phyloP scores from a whole-genome alignment of 2,888 invertebrate genomes.

The Cinara cedri region DNA sequence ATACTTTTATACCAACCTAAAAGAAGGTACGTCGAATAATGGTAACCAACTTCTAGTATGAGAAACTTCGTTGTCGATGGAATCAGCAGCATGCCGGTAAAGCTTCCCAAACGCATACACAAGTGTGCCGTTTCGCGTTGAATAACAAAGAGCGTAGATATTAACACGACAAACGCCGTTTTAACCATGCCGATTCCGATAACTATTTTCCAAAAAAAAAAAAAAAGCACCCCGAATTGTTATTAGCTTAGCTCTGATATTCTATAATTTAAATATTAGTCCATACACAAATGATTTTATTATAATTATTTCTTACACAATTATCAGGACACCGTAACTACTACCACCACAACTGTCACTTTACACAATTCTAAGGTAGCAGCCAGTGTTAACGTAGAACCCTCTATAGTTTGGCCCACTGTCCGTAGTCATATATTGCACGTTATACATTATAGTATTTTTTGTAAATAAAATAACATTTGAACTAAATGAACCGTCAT shows the following conservation, averaged over 20 bases:
- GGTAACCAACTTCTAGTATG: neutral
- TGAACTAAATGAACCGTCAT: too few species aligned
- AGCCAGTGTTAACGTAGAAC: too few species aligned
- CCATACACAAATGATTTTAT: too few species aligned
- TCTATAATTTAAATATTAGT: too few species aligned
- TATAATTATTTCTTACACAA: neutral
- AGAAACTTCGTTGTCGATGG: neutral
- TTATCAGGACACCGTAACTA: too few species aligned
- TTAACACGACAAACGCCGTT: slow-evolving; percentile 14
- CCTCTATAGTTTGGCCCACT: neutral
- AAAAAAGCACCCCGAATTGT: too few species aligned
- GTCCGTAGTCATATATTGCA: neutral
- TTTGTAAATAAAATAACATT: neutral
- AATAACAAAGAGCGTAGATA: slow-evolving; percentile 2
- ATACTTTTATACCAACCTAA: too few species aligned
- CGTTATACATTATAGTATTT: neutral
- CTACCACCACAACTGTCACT: too few species aligned
- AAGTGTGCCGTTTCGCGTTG: slow-evolving; percentile 6
- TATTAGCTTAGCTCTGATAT: too few species aligned
- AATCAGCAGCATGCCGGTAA: slow-evolving; percentile 22
- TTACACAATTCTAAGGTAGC: too few species aligned
- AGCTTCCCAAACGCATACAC: slow-evolving; percentile 27
- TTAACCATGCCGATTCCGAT: slow-evolving; percentile 21
- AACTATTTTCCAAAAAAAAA: neutral
- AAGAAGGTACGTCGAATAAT: neutral